A percentile compares a stretch with the other conserved stretches of the same genome.
phyloP scores from a whole-genome alignment of 2,113 vertebrate genomes.

The Scatophagus argus region DNA sequence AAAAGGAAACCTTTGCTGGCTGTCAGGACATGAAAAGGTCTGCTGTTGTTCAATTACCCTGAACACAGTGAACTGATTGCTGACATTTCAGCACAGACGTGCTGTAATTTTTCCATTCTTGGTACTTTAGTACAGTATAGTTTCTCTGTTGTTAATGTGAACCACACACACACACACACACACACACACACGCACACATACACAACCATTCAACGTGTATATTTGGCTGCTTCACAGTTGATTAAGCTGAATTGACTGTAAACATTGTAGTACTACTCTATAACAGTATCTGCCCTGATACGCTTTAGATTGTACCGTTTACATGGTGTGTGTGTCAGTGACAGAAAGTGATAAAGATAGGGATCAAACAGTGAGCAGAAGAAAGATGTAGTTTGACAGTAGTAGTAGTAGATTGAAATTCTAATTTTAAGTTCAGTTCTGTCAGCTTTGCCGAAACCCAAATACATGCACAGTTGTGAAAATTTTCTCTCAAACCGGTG shows the following conservation, averaged over 20 bases:
- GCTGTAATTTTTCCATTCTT: conserved; percentile 5
- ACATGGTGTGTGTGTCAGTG: not conserved
- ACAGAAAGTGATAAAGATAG: not conserved
- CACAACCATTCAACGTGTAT: no score
- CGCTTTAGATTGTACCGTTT: not conserved
- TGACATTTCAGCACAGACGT: conserved; percentile 44
- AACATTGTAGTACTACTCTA: conserved; percentile 10
- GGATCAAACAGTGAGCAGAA: not conserved
- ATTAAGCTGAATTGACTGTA: conserved; percentile 36
- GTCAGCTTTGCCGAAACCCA: no score
- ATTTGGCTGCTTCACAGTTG: conserved; percentile 23
- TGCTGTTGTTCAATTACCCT: conserved; percentile 35
- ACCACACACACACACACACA: not conserved
- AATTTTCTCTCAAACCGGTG: no score
- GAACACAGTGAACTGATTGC: not conserved
- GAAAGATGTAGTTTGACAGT: not conserved
- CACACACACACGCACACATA: not conserved
- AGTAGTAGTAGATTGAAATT: not conserved
- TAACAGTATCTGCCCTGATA: conserved; percentile 1
- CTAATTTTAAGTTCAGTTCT: no score
- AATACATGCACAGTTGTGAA: no score
- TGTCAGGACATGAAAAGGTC: conserved; percentile 36
- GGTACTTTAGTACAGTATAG: conserved; percentile 10
- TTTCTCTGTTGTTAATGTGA: not conserved
- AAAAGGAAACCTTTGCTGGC: not conserved